phyloP scores from a whole-genome alignment of 2,888 invertebrate species.

The Galeopsomyia nigrocyanea region DNA sequence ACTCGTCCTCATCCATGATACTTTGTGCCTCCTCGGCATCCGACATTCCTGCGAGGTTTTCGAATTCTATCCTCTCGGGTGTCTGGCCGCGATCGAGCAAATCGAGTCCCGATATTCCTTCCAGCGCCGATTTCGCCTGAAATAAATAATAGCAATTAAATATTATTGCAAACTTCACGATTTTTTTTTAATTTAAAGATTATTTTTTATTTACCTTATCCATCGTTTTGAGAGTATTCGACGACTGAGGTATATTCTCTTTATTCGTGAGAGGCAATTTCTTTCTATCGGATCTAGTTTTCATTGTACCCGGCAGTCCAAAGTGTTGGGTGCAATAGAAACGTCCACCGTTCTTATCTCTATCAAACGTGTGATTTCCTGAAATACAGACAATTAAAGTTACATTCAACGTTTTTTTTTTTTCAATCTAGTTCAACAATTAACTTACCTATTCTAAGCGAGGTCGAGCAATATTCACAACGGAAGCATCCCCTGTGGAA shows the following conservation, averaged over 20 bases:
- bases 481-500: constrained; percentile 95
- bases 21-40: constrained; percentile 77
- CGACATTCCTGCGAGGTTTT: constrained; percentile 78
- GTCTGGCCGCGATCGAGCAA: constrained; percentile 75
- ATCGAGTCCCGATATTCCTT: constrained; percentile 71
- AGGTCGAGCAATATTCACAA: constrained; percentile 92
- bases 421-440: background rate
- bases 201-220: constrained; percentile 66
- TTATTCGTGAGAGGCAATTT: constrained; percentile 62
- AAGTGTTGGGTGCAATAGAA: constrained; percentile 85
- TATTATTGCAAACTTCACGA: background rate
- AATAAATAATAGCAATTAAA: constrained; percentile 24
- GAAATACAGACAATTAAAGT: constrained; percentile 13
- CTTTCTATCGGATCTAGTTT: constrained; percentile 63
- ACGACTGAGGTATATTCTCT: constrained; percentile 65
- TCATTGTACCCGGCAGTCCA: constrained; percentile 73
- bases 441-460: constrained; percentile 79
- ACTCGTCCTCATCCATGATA: constrained; percentile 95
- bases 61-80: constrained; percentile 85
- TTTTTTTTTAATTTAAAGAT: constrained; percentile 8
- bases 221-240: constrained; percentile 66
- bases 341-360: constrained; percentile 67
- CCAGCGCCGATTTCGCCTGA: constrained; percentile 61
- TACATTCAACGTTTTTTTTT: background rate
- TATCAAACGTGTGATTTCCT: constrained; percentile 67